phyloP scores from a whole-genome alignment of 53 echinoderm and acorn worm species.

The Stichopus horrens region DNA sequence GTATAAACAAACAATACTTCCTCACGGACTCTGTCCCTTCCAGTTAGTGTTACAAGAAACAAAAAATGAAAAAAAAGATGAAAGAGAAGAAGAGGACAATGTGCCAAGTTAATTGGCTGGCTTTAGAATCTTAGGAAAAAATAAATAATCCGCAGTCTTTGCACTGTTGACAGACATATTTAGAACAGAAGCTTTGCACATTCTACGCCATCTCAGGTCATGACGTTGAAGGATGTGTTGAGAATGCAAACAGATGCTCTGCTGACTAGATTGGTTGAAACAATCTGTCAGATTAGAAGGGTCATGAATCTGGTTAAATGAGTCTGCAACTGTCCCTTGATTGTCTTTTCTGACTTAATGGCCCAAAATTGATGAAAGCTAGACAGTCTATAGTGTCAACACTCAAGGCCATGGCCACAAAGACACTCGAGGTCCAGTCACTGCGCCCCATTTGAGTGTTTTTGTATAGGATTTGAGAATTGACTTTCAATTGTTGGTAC shows the following conservation, averaged over 20 bases:
- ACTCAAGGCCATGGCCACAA: too few relatives aligned
- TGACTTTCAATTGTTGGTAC: too few relatives aligned
- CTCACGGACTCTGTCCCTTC: background rate
- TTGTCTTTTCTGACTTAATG: too few relatives aligned
- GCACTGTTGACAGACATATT: slow-evolving; percentile 19
- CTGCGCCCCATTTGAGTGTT: too few relatives aligned
- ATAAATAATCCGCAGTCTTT: slow-evolving; percentile 10
- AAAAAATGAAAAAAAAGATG: background rate
- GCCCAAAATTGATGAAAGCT: too few relatives aligned
- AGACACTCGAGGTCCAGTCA: too few relatives aligned
- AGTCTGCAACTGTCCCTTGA: too few relatives aligned
- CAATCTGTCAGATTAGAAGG: background rate
- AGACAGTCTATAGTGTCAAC: too few relatives aligned
- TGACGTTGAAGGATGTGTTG: slow-evolving; percentile 17
- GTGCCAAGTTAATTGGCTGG: slow-evolving; percentile 5
- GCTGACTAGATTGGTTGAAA: background rate
- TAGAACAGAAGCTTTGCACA: background rate
- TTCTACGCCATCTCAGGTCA: background rate
- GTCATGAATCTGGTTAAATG: background rate
- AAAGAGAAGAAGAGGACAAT: background rate
- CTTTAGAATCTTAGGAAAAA: slow-evolving; percentile 4
- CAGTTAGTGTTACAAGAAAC: background rate
- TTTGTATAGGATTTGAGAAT: too few relatives aligned
- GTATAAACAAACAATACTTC: too few relatives aligned
- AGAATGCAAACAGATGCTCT: background rate